Percentiles rank a stretch among this genome's conserved stretches.
phyloP scores from a whole-genome alignment of 53 echinoderm and acorn worm genomes.

The Hippasteria phrygiana region DNA sequence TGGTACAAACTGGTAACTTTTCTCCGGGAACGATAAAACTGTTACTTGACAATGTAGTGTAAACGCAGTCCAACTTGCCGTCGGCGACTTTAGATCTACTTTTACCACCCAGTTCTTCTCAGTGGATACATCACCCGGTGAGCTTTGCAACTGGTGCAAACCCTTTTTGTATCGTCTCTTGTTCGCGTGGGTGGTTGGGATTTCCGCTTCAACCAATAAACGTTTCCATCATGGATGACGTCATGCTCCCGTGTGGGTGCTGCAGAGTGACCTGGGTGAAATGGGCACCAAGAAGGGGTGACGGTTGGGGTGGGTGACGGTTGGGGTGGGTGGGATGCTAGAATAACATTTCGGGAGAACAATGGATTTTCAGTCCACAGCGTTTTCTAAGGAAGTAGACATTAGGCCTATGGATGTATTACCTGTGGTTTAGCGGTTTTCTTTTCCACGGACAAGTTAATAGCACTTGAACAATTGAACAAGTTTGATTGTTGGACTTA shows the following conservation, averaged over 20 bases:
- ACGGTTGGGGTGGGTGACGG: background rate
- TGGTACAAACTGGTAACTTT: too few relatives aligned
- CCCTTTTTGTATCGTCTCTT: background rate
- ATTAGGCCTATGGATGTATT: too few relatives aligned
- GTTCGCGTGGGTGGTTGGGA: constrained; percentile 5
- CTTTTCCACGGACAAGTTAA: too few relatives aligned
- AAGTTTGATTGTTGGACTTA: too few relatives aligned
- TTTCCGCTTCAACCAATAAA: constrained; percentile 25
- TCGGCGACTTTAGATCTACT: background rate
- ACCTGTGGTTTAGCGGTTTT: too few relatives aligned
- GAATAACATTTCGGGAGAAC: background rate
- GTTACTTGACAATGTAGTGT: too few relatives aligned
- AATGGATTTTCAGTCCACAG: background rate
- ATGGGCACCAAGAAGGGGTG: background rate
- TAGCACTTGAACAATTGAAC: too few relatives aligned
- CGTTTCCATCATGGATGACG: background rate
- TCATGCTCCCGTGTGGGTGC: constrained; percentile 28
- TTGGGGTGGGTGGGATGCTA: background rate
- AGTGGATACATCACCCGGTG: background rate
- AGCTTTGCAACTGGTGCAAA: background rate
- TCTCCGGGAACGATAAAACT: too few relatives aligned
- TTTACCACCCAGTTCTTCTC: background rate
- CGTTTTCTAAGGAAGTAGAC: too few relatives aligned
- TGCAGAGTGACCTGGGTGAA: background rate
- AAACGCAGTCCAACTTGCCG: background rate